phyloP scores from a whole-genome alignment of 2,888 invertebrate genomes.

The Papilio elwesi region DNA sequence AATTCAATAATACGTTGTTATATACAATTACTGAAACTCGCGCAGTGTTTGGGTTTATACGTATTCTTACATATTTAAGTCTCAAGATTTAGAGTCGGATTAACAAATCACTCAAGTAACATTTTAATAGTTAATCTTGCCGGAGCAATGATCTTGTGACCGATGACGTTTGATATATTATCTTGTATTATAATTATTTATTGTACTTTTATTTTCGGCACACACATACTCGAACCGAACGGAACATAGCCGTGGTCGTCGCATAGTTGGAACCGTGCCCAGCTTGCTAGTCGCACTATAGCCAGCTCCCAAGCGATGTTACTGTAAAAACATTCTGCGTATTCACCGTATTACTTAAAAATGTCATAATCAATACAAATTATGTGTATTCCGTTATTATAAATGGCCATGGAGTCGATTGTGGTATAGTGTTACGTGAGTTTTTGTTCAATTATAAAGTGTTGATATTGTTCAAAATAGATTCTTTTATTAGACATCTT shows the following conservation, averaged over 20 bases:
- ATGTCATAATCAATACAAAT: slow-evolving; percentile 5
- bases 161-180: slow-evolving; percentile 16
- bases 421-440: slow-evolving; percentile 47
- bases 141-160: slow-evolving; percentile 26
- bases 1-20: too few relatives aligned
- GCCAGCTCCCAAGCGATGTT: slow-evolving; percentile 64
- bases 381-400: not conserved
- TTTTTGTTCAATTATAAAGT: slow-evolving; percentile 66
- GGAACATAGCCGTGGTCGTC: slow-evolving; percentile 68
- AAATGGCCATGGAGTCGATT: slow-evolving; percentile 56
- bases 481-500: slow-evolving; percentile 77
- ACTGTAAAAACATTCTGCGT: slow-evolving; percentile 56
- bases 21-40: too few relatives aligned
- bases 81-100: too few relatives aligned
- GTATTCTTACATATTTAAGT: too few relatives aligned
- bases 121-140: not conserved
- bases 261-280: slow-evolving; percentile 80
- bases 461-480: slow-evolving; percentile 70
- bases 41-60: too few relatives aligned
- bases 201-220: slow-evolving; percentile 49
- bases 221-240: slow-evolving; percentile 58
- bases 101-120: not conserved
- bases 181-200: slow-evolving; percentile 15
- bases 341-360: slow-evolving; percentile 8
- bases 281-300: slow-evolving; percentile 65